Base-by-base conservation (phyloP, 1,140 invertebrate species). In the Drosophila nigrodunni region DNA sequence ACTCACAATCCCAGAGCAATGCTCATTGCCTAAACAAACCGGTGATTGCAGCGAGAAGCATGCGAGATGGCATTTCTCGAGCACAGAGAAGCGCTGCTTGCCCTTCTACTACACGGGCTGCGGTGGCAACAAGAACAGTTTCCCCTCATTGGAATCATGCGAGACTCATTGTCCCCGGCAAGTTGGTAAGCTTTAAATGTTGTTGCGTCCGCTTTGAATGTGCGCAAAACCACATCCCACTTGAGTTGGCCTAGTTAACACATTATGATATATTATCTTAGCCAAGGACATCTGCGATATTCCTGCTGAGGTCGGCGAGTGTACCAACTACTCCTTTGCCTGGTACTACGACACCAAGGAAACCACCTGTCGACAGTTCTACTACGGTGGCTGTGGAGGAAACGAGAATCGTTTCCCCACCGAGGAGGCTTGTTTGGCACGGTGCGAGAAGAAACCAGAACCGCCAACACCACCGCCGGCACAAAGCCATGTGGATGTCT, bases 21-120 rank as follows among this genome's bases (percentile, higher is more conserved):
- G 98, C 94, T 94, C 94, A 82, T 93, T 97, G 89, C 95, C 96
- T 73, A 95, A 96, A 93, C 94, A 95, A 71, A 94, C 94, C 78
- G 98, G 97, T 93, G 95, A 95, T 91, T 98, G 98, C 93, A 95
- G 94, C 49, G 95, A 96, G 78, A 95, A 95, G 76, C 92, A 95
- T 55, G 94, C 97, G 34, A 94, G 95, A 78, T 99, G 97, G 97
- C 96, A 96, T 93, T 99, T 97, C 94, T 97, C 98, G 92, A 93
- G 94, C 49, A 94, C 94, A 35, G 96, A 97, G 92, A 96, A 97
- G 92, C 95, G 96, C 64, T 99, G 98, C 94, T 94, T 96, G 94
- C 97, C 97, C 49, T 99, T 99, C 94, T 98, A 98, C 94, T 99
- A 97, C 94, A 96, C 95, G 68, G 98, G 98, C 74, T 98, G 97